Evolutionary conservation across 2,888 invertebrate genomes (phyloP).

Genomic region (Xanthorhoe designata): DNA sequence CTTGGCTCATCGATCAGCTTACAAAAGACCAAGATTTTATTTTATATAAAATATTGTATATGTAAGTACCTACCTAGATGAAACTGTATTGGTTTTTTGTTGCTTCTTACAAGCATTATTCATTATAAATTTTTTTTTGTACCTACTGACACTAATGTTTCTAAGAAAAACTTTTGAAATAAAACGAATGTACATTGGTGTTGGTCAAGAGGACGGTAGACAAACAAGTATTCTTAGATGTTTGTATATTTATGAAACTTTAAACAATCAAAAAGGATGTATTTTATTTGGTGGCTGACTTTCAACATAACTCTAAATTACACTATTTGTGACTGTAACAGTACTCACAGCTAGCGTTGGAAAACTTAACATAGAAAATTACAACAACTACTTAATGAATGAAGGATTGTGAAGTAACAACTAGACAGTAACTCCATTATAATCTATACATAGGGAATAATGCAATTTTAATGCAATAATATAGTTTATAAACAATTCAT

Average conservation of each 20-base stretch:
- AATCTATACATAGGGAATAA: conserved; percentile 66
- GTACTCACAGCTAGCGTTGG: conserved; percentile 68
- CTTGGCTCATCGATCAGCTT: conserved; percentile 10
- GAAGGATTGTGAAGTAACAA: conserved; percentile 67
- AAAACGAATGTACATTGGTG: conserved; percentile 32
- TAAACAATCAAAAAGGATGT: not conserved
- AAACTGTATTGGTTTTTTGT: conserved; percentile 14
- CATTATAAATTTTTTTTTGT: conserved; percentile 43
- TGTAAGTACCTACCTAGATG: conserved; percentile 20
- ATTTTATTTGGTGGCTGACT: conserved; percentile 15
- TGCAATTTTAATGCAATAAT: conserved; percentile 60
- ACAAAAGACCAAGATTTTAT: conserved; percentile 6
- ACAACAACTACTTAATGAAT: conserved; percentile 62
- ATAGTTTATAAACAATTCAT: conserved; percentile 67
- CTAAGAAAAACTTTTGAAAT: conserved; percentile 35
- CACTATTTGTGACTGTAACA: conserved; percentile 24
- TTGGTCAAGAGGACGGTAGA: conserved; percentile 40
- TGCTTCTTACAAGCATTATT: conserved; percentile 38
- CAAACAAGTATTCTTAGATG: conserved; percentile 29
- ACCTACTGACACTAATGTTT: conserved; percentile 43
- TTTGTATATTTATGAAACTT: conserved; percentile 27
- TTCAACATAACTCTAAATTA: conserved; percentile 24
- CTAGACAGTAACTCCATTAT: conserved; percentile 62
- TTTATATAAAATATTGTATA: conserved; percentile 11
- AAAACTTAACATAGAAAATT: conserved; percentile 68